Percentiles rank a stretch among this genome's conserved stretches.
Evolutionary conservation across 2,113 vertebrate genomes (phyloP).

Genomic region (Typhlomys cinereus): DNA sequence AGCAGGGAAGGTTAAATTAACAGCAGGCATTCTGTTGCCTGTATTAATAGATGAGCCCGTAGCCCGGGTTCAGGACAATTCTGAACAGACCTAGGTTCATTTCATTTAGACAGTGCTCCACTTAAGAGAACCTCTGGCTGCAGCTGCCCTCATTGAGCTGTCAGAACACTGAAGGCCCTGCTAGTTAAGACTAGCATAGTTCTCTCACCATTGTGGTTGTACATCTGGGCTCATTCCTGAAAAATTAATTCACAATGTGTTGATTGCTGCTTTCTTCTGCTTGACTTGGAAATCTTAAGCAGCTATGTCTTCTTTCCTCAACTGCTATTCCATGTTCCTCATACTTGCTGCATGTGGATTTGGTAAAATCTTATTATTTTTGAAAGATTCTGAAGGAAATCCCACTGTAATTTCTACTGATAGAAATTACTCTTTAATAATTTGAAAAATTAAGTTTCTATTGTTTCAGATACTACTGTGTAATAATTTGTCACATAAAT

Average conservation of each 20-base stretch:
- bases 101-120: not conserved
- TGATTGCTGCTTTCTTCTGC: no score
- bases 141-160: not conserved
- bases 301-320: not conserved
- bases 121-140: not conserved
- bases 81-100: not conserved
- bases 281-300: not conserved
- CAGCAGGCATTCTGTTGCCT: not conserved
- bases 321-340: not conserved
- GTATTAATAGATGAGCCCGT: not conserved
- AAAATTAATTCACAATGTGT: not conserved
- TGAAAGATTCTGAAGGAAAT: not conserved
- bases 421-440: not conserved
- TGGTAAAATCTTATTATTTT: no score
- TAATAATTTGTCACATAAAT: not conserved
- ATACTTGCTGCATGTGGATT: not conserved
- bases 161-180: no score
- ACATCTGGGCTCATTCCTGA: not conserved
- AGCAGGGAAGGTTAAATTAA: not conserved
- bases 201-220: not conserved
- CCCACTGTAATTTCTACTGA: no score
- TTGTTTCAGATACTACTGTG: not conserved
- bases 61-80: fast-evolving
- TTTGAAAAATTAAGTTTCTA: not conserved
- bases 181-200: not conserved